Evolutionary conservation across 2,888 invertebrate genomes (phyloP).

Genomic region (Phrixothrix hirtus): DNA sequence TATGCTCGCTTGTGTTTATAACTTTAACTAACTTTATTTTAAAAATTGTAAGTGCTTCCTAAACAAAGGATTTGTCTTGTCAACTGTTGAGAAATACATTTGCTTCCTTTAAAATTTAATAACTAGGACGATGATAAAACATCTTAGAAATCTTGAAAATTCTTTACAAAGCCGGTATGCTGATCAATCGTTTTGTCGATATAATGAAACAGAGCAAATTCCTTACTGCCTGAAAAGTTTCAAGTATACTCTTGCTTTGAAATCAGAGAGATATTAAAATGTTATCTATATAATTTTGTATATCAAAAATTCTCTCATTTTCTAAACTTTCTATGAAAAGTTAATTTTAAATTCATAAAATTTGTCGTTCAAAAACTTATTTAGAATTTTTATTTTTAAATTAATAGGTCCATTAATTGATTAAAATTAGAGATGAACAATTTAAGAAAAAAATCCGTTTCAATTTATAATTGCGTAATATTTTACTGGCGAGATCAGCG

Average conservation of each 20-base stretch:
- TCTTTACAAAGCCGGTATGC: conserved; percentile 9
- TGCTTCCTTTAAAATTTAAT: conserved; percentile 5
- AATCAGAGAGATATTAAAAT: conserved; percentile 17
- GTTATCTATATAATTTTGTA: conserved; percentile 7
- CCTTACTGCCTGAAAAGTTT: conserved; percentile 9
- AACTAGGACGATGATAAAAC: conserved; percentile 5
- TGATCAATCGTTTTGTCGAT: conserved; percentile 13
- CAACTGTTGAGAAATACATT: neutral
- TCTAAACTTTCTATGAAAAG: neutral
- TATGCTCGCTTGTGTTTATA: too few relatives aligned
- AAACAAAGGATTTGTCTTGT: conserved; percentile 1
- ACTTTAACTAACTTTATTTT: too few relatives aligned
- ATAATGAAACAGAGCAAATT: conserved; percentile 13
- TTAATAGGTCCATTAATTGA: too few relatives aligned
- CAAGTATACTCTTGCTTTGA: conserved; percentile 6
- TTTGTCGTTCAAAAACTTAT: too few relatives aligned
- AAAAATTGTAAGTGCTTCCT: neutral
- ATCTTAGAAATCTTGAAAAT: conserved; percentile 8
- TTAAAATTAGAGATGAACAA: too few relatives aligned
- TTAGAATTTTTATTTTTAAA: too few relatives aligned
- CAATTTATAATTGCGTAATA: conserved; percentile 4
- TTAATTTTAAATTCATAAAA: neutral
- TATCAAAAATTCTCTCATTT: too few relatives aligned
- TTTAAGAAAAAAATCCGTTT: too few relatives aligned
- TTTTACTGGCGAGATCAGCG: conserved; percentile 8